Evolutionary conservation across 2,888 invertebrate species (phyloP).

Genomic region (Gryllus longicercus): DNA sequence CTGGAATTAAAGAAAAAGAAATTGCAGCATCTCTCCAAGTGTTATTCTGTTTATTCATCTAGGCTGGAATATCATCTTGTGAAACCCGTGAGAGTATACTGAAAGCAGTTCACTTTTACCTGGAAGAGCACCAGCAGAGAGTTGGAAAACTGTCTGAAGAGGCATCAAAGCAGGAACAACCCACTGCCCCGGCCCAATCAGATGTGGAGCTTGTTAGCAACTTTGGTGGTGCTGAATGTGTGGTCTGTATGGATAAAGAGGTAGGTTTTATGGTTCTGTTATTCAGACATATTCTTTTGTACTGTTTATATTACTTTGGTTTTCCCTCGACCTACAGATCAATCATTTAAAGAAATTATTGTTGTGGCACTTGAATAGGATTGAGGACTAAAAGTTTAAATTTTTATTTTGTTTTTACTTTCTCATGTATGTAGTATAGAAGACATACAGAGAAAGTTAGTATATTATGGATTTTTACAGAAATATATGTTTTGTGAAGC

Average conservation of each 20-base stretch:
- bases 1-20: no score
- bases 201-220: background rate
- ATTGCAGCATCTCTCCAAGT: no score
- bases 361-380: no score
- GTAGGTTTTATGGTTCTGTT: slow-evolving; percentile 20
- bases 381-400: no score
- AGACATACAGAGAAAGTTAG: no score
- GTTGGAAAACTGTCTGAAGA: background rate
- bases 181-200: slow-evolving; percentile 33
- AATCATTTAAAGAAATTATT: no score
- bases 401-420: no score
- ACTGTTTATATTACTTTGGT: slow-evolving; percentile 30
- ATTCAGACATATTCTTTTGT: background rate
- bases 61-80: slow-evolving; percentile 56
- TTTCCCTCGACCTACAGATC: background rate
- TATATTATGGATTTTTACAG: no score
- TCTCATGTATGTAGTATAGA: no score
- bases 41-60: slow-evolving; percentile 20
- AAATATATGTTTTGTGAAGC: no score
- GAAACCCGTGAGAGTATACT: slow-evolving; percentile 61
- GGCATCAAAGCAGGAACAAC: slow-evolving; percentile 37
- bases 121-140: slow-evolving; percentile 26
- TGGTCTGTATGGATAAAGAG: slow-evolving; percentile 70
- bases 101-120: slow-evolving; percentile 56
- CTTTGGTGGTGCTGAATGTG: slow-evolving; percentile 65